phyloP scores from a whole-genome alignment of 1,140 invertebrate genomes.

The Branchinecta lindahli region DNA sequence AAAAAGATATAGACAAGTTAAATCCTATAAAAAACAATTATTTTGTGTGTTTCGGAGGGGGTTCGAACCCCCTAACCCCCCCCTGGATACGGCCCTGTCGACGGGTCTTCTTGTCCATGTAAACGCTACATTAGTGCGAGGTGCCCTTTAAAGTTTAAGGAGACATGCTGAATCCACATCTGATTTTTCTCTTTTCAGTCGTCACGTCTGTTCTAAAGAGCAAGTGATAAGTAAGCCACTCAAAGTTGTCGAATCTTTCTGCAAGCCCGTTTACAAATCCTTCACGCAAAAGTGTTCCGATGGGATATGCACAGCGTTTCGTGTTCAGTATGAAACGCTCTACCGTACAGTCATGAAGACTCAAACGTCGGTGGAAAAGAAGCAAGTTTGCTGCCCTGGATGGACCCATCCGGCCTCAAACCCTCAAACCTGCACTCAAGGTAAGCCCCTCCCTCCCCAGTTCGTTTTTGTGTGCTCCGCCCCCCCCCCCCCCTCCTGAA shows the following conservation, averaged over 20 bases:
- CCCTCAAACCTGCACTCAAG: constrained; percentile 44
- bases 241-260: constrained; percentile 35
- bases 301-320: constrained; percentile 36
- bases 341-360: constrained; percentile 33
- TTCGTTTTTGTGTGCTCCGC: no score
- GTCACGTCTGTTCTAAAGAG: constrained; percentile 37
- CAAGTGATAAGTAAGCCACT: constrained; percentile 34
- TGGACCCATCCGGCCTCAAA: constrained; percentile 39
- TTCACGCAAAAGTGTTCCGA: constrained; percentile 34
- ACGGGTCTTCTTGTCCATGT: no score
- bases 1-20: no score
- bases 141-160: no score
- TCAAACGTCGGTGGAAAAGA: constrained; percentile 33
- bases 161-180: no score
- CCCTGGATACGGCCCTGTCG: no score
- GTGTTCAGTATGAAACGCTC: constrained; percentile 35
- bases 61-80: no score
- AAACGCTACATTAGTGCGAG: no score
- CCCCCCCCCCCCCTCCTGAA: no score
- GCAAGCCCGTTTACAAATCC: constrained; percentile 37
- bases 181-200: constrained; percentile 27
- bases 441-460: constrained; percentile 33
- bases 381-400: constrained; percentile 42
- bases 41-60: no score
- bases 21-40: no score